Evolutionary conservation across 1,140 invertebrate genomes (phyloP), one percentile per base, ranked within the genome.

Genomic region (Triops longicaudatus): DNA sequence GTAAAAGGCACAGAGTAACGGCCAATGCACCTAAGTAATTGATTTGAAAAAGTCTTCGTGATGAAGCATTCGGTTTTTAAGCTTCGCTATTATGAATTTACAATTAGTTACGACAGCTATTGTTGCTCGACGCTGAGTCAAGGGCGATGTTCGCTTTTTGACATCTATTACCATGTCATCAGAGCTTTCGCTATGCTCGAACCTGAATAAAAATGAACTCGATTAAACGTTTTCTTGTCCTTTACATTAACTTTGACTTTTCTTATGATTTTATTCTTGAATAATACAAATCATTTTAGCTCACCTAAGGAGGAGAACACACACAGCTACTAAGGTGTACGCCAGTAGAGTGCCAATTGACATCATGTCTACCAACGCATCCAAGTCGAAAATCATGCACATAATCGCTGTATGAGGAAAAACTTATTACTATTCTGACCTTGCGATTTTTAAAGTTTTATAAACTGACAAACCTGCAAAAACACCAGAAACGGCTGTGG

Each of bases 221-320:
- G n/a, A n/a, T n/a, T n/a, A n/a, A n/a, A n/a, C n/a, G n/a, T n/a
- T n/a, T n/a, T n/a, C n/a, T n/a, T n/a, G n/a, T n/a, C n/a, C n/a
- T n/a, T n/a, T n/a, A n/a, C n/a, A n/a, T n/a, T n/a, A n/a, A n/a
- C n/a, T n/a, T n/a, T n/a, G n/a, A n/a, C n/a, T n/a, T n/a, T n/a
- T n/a, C n/a, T n/a, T n/a, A n/a, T n/a, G n/a, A n/a, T 37, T 37
- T 37, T 37, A 37, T 2, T 37, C 7, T 37, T 7, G 31, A 37
- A 37, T 2, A 37, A 7, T 37, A 7, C 31, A 37, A 37, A 37
- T 2, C 7, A 37, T 37, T 37, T 37, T 0, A 93, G 93, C 81
- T 96, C 96, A 96, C 77, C 95, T 88, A 9, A 96, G 86, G 41
- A 96, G 91, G 74, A 96, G 86, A n/a, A 96, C 94, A 82, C 93